A percentile compares a stretch with the other conserved stretches of the same genome.
phyloP scores from a whole-genome alignment of 2,797 vertebrate genomes.

The Ctenochaetus hawaiiensis region DNA sequence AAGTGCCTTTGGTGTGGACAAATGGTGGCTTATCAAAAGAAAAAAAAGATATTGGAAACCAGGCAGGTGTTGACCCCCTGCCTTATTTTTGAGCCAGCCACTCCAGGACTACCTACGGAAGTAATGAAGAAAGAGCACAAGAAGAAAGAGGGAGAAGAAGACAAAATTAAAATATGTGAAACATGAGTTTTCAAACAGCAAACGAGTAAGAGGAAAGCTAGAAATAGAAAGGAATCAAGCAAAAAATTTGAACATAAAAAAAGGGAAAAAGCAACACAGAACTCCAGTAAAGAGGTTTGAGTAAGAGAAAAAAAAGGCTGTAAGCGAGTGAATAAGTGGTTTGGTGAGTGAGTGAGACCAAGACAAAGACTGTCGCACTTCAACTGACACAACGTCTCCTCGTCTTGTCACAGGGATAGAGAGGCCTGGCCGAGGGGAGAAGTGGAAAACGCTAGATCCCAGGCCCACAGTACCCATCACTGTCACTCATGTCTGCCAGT shows the following conservation, averaged over 20 bases:
- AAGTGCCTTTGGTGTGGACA: slow-evolving; percentile 52
- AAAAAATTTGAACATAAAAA: slow-evolving; percentile 8
- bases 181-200: slow-evolving; percentile 14
- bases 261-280: slow-evolving; percentile 7
- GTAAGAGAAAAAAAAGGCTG: background rate
- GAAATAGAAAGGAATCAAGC: background rate
- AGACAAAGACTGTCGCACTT: slow-evolving; percentile 61
- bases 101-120: slow-evolving; percentile 30
- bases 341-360: slow-evolving; percentile 33
- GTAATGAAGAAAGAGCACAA: slow-evolving; percentile 22
- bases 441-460: slow-evolving; percentile 69
- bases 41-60: slow-evolving; percentile 47
- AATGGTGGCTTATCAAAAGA: slow-evolving; percentile 57
- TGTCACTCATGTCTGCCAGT: slow-evolving; percentile 81
- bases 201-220: background rate
- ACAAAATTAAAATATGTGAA: slow-evolving; percentile 8
- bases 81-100: slow-evolving; percentile 50
- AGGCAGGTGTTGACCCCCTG: slow-evolving; percentile 61
- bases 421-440: slow-evolving; percentile 63
- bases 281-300: background rate
- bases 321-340: slow-evolving; percentile 34
- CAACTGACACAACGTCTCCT: slow-evolving; percentile 72
- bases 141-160: slow-evolving; percentile 7
- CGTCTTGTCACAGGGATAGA: slow-evolving; percentile 77
- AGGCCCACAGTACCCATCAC: slow-evolving; percentile 77